phyloP scores from a whole-genome alignment of 2,797 vertebrate genomes.

The Denticeps clupeoides region DNA sequence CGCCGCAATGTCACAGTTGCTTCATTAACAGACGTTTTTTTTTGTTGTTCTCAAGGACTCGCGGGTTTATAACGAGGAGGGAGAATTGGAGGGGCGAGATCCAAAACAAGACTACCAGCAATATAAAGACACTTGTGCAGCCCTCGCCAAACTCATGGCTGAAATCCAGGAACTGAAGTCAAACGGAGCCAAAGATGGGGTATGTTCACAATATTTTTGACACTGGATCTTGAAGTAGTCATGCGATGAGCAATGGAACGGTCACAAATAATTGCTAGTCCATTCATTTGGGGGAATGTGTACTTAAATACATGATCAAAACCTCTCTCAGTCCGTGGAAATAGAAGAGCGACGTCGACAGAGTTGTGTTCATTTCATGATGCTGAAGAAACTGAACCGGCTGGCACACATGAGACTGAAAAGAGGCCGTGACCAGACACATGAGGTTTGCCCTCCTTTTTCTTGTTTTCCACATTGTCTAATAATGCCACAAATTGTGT shows the following conservation, averaged over 20 bases:
- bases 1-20: too few species aligned
- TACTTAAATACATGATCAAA: background rate
- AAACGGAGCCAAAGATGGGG: conserved; percentile 77
- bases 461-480: background rate
- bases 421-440: conserved; percentile 91
- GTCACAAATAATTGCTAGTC: too few species aligned
- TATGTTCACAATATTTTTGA: conserved; percentile 25
- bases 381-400: conserved; percentile 92
- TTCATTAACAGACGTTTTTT: background rate
- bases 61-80: conserved; percentile 81
- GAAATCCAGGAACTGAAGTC: conserved; percentile 95
- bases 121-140: conserved; percentile 86
- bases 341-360: conserved; percentile 79
- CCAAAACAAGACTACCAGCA: conserved; percentile 77
- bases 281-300: background rate
- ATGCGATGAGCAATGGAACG: conserved; percentile 19
- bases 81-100: conserved; percentile 78
- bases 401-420: conserved; percentile 92
- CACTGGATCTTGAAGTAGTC: background rate
- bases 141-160: conserved; percentile 79
- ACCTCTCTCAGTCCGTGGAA: conserved; percentile 67
- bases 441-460: conserved; percentile 64
- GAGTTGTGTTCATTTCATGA: conserved; percentile 93
- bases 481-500: too few species aligned
- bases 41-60: conserved; percentile 60